Evolutionary conservation across 1,140 invertebrate genomes (phyloP).

Genomic region (Drosophila arizonae): DNA sequence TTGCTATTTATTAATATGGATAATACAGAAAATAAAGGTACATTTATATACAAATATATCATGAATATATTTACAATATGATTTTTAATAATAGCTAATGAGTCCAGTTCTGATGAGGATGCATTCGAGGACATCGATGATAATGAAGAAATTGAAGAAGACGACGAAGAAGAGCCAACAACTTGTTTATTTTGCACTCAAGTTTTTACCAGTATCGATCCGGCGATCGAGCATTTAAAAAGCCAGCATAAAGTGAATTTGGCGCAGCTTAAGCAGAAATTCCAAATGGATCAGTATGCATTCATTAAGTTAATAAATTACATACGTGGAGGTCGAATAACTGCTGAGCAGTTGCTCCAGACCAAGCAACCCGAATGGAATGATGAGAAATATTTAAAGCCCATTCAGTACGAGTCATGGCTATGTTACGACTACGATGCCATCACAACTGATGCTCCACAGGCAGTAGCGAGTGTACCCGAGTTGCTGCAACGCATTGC

Average conservation of each 20-base stretch:
- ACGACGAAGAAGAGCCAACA: conserved; percentile 67
- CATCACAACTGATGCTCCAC: conserved; percentile 15
- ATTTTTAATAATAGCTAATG: neutral
- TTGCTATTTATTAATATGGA: conserved; percentile 42
- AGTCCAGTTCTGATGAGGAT: conserved; percentile 57
- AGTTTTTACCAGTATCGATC: conserved; percentile 84
- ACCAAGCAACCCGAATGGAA: conserved; percentile 85
- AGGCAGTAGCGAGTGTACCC: conserved; percentile 8
- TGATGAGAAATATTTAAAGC: conserved; percentile 90
- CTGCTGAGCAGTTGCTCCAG: conserved; percentile 85
- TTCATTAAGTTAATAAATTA: conserved; percentile 95
- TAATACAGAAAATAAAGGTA: conserved; percentile 44
- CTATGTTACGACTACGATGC: conserved; percentile 87
- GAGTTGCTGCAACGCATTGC: conserved; percentile 44
- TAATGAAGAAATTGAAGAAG: conserved; percentile 56
- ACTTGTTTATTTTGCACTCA: conserved; percentile 85
- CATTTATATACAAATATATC: neutral
- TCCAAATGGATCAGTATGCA: conserved; percentile 91
- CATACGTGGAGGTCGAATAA: conserved; percentile 87
- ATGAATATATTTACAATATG: neutral
- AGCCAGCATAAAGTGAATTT: conserved; percentile 89
- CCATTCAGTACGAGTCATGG: conserved; percentile 91
- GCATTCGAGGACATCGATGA: conserved; percentile 63
- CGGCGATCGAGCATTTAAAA: conserved; percentile 85
- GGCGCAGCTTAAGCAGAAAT: conserved; percentile 86